Evolutionary conservation across 1,140 invertebrate species (phyloP), one percentile per base, ranked within the genome.

Genomic region (Bombus balteatus): DNA sequence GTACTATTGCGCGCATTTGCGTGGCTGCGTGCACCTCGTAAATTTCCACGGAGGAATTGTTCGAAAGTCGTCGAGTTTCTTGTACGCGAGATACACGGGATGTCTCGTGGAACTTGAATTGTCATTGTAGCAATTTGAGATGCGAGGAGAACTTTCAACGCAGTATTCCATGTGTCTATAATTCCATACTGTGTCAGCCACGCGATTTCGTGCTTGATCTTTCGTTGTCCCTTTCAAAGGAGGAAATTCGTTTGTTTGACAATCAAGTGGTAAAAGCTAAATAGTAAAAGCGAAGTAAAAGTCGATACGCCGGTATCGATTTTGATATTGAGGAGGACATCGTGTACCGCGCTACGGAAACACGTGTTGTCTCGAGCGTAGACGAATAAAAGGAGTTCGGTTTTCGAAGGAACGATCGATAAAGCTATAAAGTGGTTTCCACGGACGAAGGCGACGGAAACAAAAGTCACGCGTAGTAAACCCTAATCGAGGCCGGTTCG

Each of bases 351-450:
- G 65, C 39, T 68, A 39, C 53, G 66, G 57, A 80, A 73, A 65
- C 77, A 85, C 83, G 83, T 73, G 77, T 85, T 72, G 66, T 80
- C 77, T 47, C 25, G 41, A 28, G 25, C 28, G 57, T 43, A 47
- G 32, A 32, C 39, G 68, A 2, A 72, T 70, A 32, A 72, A 72
- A 57, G 76, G 37, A 71, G 39, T 37, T 62, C 25, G 28, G 53
- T 43, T 71, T 62, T 79, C 39, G 66, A 77, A 75, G 62, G 32
- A 78, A 62, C 76, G 83, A 85, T 85, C 83, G 76, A 80, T 85
- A 41, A 65, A 41, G 53, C 77, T 79, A 15, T 78, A 83, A 77
- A 65, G 59, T 37, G 22, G 39, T 80, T 66, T 70, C 65, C 43
- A 65, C 53, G 39, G 66, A 76, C 41, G 28, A 62, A 62, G 18